Evolutionary conservation across 2,888 invertebrate species (phyloP), one percentile per base, ranked within the genome.

Genomic region (Acronicta psi): DNA sequence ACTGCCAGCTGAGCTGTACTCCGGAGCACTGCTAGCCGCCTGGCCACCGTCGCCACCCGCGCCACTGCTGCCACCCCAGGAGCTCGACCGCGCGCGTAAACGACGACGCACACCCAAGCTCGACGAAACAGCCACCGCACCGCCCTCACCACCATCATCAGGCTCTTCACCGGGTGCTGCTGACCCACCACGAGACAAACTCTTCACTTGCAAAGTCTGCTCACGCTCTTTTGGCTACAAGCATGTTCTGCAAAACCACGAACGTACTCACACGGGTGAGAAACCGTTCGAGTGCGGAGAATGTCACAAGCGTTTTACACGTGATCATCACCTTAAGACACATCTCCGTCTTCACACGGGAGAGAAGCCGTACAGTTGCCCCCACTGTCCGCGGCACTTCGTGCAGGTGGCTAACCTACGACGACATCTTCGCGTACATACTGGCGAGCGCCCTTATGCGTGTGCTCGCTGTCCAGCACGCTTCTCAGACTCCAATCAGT

Each of bases 341-440:
- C 98, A 98, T 90, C 97, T 98, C 95, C 95, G 98, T 23, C 93
- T 98, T 63, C 98, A 98, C 88, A 98, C 98, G 1, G 98, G 98
- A 0, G 98, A 98, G 87, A 97, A 98, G 80, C 98, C 98, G 0
- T 98, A 98, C 89, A 97, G 97, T 82, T 98, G 98, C 90, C 96
- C 96, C 51, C 98, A 98, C 87, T 98, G 98, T 91, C 98, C 98
- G 70, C 96, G 98, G 2, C 97, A 98, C 84, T 98, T 98, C 88
- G 98, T 98, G 36, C 98, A 98, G 89, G 98, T 98, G 37, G 98
- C 98, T 13, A 98, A 98, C 87, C 94, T 98, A 36, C 95, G 98
- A 7, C 96, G 98, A 9, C 98, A 98, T 82, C 93, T 98, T 38
- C 95, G 98, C 51, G 98, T 98, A 0, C 98, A 98, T 88, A 98